Evolutionary conservation across 2,797 vertebrate genomes (phyloP), one percentile per base, ranked within the genome.

Genomic region (Naso thynnoides): DNA sequence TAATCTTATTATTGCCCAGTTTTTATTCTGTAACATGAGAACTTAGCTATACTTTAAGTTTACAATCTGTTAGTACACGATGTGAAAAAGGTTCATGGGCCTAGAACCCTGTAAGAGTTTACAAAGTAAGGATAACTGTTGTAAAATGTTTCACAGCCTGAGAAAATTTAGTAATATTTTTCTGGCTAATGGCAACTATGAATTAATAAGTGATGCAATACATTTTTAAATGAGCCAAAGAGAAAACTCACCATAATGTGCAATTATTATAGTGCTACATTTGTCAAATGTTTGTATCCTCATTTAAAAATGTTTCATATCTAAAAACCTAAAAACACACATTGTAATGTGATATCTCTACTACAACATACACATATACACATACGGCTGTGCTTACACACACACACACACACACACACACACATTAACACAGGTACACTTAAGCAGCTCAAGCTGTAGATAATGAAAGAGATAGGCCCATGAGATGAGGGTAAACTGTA

Each of bases 401-500:
- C 9, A 31, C 24, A 52, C 26, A 82, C 59, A 70, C 50, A 38
- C 14, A 31, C 24, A 52, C 26, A 82, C 56, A 71, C 55, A 50
- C 5, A 52, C 10, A 29, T n/a, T 47, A 23, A 84, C 54, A 66
- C 61, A 55, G 21, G 36, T 72, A 81, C 47, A 80, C 53, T 76
- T 68, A 79, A 81, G 73, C 75, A 76, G 44, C 50, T 58, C 36
- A 61, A 76, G 88, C 78, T 81, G 76, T 69, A 82, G 81, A 85
- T 88, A 84, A 86, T 79, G 69, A 85, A 68, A 47, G 62, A 78
- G 78, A 84, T 78, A 83, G 48, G 59, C 59, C 27, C 45, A 19
- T 66, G 63, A 86, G 59, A 79, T 26, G 73, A 81, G 76, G 53
- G 74, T 86, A 87, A 90, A 90, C 80, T 78, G 69, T 76, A 67